Evolutionary conservation across 1,140 invertebrate species (phyloP).

Genomic region (Sycobia sp.): DNA sequence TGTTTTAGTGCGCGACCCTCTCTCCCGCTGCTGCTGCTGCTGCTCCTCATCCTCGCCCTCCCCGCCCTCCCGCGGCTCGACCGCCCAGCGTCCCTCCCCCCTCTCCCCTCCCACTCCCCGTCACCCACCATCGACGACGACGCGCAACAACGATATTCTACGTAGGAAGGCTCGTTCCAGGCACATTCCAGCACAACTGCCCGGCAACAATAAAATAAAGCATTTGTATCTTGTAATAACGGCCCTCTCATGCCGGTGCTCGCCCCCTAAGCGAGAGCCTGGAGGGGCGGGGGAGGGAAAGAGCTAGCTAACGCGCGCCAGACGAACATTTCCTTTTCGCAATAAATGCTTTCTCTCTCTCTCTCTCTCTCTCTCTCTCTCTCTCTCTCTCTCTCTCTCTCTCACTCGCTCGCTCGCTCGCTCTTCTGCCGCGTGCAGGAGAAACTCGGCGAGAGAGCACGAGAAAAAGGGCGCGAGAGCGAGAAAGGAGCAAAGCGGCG

Average conservation of each 20-base stretch:
- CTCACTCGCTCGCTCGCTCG: not conserved
- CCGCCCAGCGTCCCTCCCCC: not conserved
- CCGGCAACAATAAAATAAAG: constrained; percentile 57
- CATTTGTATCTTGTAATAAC: constrained; percentile 57
- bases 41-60: not conserved
- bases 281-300: not conserved
- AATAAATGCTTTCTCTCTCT: constrained; percentile 46
- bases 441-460: constrained; percentile 12
- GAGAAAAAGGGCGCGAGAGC: constrained; percentile 18
- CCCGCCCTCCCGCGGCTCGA: not conserved
- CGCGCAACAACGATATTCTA: constrained; percentile 44
- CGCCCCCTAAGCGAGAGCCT: constrained; percentile 35
- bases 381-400: not conserved
- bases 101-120: constrained; percentile 24
- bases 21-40: not conserved
- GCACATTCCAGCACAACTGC: constrained; percentile 41
- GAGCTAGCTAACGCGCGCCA: not conserved
- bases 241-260: constrained; percentile 38
- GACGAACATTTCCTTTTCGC: constrained; percentile 48
- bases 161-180: constrained; percentile 49
- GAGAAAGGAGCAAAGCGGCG: not conserved
- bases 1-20: not conserved
- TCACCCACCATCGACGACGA: not conserved
- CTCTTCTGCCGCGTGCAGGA: not conserved
- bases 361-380: constrained; percentile 6